phyloP scores from a whole-genome alignment of 2,888 invertebrate species.

The Hyalella azteca region DNA sequence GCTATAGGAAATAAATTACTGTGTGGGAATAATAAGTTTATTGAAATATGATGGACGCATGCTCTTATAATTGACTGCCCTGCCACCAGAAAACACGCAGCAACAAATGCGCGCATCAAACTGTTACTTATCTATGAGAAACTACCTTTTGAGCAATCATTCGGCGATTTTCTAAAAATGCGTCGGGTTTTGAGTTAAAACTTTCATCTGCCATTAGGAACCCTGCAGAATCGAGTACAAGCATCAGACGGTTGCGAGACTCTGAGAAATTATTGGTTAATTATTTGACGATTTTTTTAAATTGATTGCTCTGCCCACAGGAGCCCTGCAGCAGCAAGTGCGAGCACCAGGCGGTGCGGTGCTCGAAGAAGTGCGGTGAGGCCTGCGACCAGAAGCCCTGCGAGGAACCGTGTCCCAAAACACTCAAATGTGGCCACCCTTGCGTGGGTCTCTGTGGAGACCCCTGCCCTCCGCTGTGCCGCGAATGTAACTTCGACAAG shows the following conservation, averaged over 20 bases:
- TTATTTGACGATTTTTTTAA: background rate
- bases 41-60: too few relatives aligned
- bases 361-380: slow-evolving; percentile 70
- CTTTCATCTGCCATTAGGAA: background rate
- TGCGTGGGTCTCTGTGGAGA: slow-evolving; percentile 78
- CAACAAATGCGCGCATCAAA: too few relatives aligned
- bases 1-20: too few relatives aligned
- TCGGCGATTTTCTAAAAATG: background rate
- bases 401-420: slow-evolving; percentile 62
- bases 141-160: background rate
- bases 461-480: slow-evolving; percentile 71
- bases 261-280: background rate
- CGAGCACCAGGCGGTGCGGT: slow-evolving; percentile 59
- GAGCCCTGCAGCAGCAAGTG: background rate
- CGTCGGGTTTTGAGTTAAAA: background rate
- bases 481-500: slow-evolving; percentile 65
- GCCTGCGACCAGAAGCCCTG: slow-evolving; percentile 70
- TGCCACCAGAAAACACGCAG: too few relatives aligned
- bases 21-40: too few relatives aligned
- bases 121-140: too few relatives aligned
- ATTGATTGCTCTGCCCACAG: background rate
- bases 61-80: too few relatives aligned
- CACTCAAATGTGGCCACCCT: slow-evolving; percentile 68
- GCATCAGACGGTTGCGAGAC: too few relatives aligned
- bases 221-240: background rate